Conservation (phyloP, 2,888 invertebrate species). For the Scrobipalpa costella region DNA sequence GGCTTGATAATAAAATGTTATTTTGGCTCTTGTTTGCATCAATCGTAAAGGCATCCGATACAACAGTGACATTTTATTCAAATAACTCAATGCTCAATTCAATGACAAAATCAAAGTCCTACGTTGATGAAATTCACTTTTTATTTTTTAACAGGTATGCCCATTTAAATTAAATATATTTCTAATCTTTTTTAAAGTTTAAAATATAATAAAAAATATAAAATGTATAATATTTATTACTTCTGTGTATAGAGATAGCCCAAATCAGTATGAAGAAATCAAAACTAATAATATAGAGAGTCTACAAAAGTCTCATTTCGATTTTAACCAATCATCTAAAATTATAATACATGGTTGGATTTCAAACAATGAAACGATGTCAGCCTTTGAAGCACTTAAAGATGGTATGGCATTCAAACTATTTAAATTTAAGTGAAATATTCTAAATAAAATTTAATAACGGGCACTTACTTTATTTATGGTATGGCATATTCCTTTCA, state of each 20-base stretch:
- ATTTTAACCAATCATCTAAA: conserved; percentile 16
- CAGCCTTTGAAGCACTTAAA: conserved; percentile 7
- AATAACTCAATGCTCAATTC: not conserved
- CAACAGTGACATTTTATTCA: not conserved
- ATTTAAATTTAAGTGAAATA: too few species aligned
- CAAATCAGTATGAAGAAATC: not conserved
- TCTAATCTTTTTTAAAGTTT: not conserved
- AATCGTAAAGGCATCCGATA: not conserved
- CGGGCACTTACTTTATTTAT: too few species aligned
- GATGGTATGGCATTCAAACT: conserved; percentile 2
- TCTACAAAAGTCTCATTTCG: conserved; percentile 5
- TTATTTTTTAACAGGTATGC: conserved; percentile 12
- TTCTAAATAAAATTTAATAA: too few species aligned
- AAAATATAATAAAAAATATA: not conserved
- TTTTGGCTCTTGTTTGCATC: not conserved
- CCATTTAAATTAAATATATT: too few species aligned
- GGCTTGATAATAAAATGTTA: not conserved
- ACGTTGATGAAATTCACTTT: not conserved
- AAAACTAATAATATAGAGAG: not conserved
- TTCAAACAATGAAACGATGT: not conserved
- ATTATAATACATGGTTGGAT: conserved; percentile 21
- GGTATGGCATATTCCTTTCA: too few species aligned
- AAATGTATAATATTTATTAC: not conserved
- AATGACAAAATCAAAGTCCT: not conserved
- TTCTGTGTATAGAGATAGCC: conserved; percentile 3